Conservation (phyloP, 1,140 invertebrate genomes). For the Asbolus verrucosus region DNA sequence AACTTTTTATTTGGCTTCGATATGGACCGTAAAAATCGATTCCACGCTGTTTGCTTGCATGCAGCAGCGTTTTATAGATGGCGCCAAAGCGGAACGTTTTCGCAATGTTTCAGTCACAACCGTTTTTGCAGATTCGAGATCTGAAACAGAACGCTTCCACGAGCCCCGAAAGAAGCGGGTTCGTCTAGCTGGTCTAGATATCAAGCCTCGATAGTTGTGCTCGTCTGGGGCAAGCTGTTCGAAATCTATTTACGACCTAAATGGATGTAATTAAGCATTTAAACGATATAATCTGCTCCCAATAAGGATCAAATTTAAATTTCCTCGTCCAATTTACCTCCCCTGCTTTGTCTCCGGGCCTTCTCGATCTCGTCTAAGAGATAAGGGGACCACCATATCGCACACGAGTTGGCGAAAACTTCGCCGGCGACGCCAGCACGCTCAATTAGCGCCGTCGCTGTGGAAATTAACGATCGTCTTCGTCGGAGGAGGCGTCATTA, state of each 20-base stretch:
- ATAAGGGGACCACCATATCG: constrained; percentile 37
- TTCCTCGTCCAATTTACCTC: constrained; percentile 40
- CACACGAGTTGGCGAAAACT: constrained; percentile 17
- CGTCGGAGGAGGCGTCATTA: constrained; percentile 2
- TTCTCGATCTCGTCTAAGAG: constrained; percentile 8
- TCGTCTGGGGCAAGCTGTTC: not conserved
- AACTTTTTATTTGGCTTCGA: too few species aligned
- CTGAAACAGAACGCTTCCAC: too few species aligned
- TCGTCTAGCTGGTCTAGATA: too few species aligned
- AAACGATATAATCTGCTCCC: constrained; percentile 37
- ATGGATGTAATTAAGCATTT: constrained; percentile 45
- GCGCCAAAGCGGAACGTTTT: too few species aligned
- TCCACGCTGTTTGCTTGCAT: too few species aligned
- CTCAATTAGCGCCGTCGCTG: constrained; percentile 14
- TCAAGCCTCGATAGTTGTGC: too few species aligned
- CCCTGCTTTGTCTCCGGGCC: constrained; percentile 20
- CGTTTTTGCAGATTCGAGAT: too few species aligned
- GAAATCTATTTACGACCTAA: constrained; percentile 1
- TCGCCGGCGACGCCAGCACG: constrained; percentile 3
- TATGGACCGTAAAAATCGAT: too few species aligned
- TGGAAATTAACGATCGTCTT: constrained; percentile 1
- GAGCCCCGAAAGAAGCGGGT: too few species aligned
- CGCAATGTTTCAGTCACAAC: too few species aligned
- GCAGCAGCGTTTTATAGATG: too few species aligned
- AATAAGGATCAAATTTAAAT: constrained; percentile 41